Evolutionary conservation across 2,888 invertebrate species (phyloP).

Genomic region (Resseliella maxima): DNA sequence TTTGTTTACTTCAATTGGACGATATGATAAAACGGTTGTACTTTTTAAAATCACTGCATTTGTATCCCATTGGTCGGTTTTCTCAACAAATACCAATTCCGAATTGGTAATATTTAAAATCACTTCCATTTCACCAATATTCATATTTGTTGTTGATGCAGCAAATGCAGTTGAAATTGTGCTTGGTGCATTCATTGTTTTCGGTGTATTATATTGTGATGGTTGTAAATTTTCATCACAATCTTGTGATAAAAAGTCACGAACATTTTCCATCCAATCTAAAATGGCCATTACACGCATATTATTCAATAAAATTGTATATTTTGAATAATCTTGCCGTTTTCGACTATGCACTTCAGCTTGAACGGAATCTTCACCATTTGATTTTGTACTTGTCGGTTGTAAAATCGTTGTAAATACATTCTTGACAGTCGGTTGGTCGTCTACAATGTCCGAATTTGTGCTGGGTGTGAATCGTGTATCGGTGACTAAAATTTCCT

Average conservation of each 20-base stretch:
- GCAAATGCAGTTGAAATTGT: conserved; percentile 46
- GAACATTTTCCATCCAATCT: conserved; percentile 91
- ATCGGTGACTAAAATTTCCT: conserved; percentile 70
- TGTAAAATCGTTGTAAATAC: conserved; percentile 90
- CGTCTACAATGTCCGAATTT: neutral
- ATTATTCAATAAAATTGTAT: conserved; percentile 91
- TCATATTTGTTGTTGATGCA: conserved; percentile 59
- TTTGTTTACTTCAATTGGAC: conserved; percentile 75
- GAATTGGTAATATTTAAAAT: conserved; percentile 95
- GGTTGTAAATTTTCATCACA: conserved; percentile 63
- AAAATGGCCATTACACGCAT: conserved; percentile 94
- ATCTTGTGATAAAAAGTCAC: conserved; percentile 78
- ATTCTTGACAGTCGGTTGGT: conserved; percentile 70
- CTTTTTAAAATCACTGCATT: conserved; percentile 94
- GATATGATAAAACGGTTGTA: conserved; percentile 88
- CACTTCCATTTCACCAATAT: conserved; percentile 72
- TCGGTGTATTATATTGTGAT: neutral
- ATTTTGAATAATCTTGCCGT: conserved; percentile 76
- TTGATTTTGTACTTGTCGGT: conserved; percentile 73
- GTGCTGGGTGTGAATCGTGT: conserved; percentile 61
- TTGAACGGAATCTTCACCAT: conserved; percentile 71
- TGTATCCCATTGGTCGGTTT: conserved; percentile 87
- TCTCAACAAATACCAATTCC: conserved; percentile 93
- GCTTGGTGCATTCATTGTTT: neutral
- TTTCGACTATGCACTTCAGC: conserved; percentile 81